Conservation (phyloP, 1,140 invertebrate species). For the Zaprionus ornatus region DNA sequence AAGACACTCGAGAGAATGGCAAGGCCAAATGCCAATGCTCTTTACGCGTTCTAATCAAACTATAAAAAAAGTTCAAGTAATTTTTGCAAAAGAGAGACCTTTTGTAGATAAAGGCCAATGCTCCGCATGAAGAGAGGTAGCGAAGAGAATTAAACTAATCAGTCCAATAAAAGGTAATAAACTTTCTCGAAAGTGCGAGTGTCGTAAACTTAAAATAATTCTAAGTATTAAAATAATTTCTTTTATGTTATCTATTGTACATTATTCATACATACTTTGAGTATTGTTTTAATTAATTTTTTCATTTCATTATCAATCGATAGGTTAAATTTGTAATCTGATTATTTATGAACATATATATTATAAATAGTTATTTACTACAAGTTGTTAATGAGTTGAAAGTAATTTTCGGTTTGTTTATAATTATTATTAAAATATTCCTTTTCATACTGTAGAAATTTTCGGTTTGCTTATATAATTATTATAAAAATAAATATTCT, state of each 20-base stretch:
- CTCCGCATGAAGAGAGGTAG: conserved; percentile 2
- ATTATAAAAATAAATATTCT: too few species aligned
- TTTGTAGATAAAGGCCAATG: conserved; percentile 24
- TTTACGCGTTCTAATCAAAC: conserved; percentile 25
- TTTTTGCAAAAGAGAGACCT: conserved; percentile 8
- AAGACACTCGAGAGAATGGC: conserved; percentile 25
- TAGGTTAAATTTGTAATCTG: too few species aligned
- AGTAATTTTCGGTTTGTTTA: too few species aligned
- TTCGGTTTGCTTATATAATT: too few species aligned
- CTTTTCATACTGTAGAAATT: too few species aligned
- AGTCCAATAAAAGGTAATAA: conserved; percentile 4
- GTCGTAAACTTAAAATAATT: neutral
- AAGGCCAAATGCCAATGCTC: conserved; percentile 27
- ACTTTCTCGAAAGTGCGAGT: neutral
- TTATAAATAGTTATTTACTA: too few species aligned
- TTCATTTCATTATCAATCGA: too few species aligned
- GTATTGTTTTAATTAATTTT: neutral
- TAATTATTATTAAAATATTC: too few species aligned
- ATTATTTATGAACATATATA: too few species aligned
- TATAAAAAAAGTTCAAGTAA: neutral
- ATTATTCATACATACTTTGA: neutral
- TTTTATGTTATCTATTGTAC: neutral
- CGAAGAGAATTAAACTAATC: neutral
- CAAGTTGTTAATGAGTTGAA: too few species aligned
- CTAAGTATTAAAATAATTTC: neutral